Evolutionary conservation across 2,888 invertebrate species (phyloP), one percentile per base, ranked within the genome.

Genomic region (Leucania comma): DNA sequence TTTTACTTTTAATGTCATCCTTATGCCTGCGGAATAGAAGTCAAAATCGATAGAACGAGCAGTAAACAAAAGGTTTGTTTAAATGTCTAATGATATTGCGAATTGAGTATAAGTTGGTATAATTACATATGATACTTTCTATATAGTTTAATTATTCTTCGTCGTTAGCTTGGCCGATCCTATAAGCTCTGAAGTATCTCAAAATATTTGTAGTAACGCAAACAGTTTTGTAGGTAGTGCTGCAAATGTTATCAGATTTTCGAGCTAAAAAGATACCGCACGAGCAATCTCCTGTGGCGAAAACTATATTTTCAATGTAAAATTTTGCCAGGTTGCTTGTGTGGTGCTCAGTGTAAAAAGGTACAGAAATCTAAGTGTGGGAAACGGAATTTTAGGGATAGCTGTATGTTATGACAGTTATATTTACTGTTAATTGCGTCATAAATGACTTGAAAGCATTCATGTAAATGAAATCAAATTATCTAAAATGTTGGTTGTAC

Each of bases 91-190:
- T 12, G 1, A 3, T 38, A 3, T 38, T 38, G 38, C 12, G 12
- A 38, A 38, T 35, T 0, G 14, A 4, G 38, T 38, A 2, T 35
- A 35, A 3, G 35, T 35, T 1, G 2, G 12, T 35, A 12, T 35
- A 35, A 2, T 12, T 10, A 38, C 3, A 35, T 35, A 35, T 5
- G 3, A 51, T 24, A 51, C 24, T 54, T 57, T 17, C 6, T 26
- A 3, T 3, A 24, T 1, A 0, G 10, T n/a, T 5, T 2, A 48
- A 6, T 46, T 65, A 42, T 42, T 42, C 17, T n/a, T 51, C 8
- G 56, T 80, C 1, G 71, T 6, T 59, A 70, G 26, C 54, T 32
- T 76, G 72, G 77, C 63, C 53, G 46, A n/a, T 68, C 60, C 72
- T 22, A 6, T 57, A 64, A 78, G 59, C 38, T 68, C 32, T 12